These are phyloP conservation scores for Formicarius rufipectus DNA, from an alignment of 2,113 vertebrate genomes.

Conservation along the genomic window DNA sequence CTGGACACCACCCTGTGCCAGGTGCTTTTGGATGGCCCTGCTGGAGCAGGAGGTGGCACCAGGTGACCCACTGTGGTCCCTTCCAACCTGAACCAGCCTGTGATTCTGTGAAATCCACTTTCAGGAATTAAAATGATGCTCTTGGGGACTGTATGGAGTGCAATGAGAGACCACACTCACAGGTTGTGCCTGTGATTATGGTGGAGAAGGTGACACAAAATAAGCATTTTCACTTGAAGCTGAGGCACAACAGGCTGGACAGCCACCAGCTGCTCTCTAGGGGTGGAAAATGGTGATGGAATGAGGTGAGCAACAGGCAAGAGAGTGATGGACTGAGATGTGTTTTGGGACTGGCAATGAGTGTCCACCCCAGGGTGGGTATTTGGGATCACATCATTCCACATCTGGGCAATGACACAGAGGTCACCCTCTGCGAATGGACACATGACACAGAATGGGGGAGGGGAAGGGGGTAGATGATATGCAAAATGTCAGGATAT, in stretches of 20 bases:
- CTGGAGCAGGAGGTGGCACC: neutral
- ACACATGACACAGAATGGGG: neutral
- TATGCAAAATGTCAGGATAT: neutral
- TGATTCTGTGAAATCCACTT: neutral
- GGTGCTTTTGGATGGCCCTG: neutral
- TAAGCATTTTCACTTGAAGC: neutral
- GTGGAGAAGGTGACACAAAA: neutral
- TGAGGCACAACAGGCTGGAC: neutral
- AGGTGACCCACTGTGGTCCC: neutral
- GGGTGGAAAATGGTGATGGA: neutral
- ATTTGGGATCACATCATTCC: neutral
- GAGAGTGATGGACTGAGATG: rapidly evolving
- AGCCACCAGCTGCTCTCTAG: neutral
- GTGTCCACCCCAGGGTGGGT: neutral
- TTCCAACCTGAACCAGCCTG: neutral
- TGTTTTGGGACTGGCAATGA: neutral
- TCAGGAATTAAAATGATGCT: neutral
- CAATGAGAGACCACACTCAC: neutral
- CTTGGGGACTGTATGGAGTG: neutral
- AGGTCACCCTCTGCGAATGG: neutral
- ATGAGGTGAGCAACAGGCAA: neutral
- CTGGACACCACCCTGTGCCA: neutral
- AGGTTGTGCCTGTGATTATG: neutral
- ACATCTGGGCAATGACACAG: neutral
- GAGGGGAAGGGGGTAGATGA: too few relatives aligned